Evolutionary conservation across 2,113 vertebrate species (phyloP), one percentile per base, ranked within the genome.

Genomic region (Coracopsis vasa): DNA sequence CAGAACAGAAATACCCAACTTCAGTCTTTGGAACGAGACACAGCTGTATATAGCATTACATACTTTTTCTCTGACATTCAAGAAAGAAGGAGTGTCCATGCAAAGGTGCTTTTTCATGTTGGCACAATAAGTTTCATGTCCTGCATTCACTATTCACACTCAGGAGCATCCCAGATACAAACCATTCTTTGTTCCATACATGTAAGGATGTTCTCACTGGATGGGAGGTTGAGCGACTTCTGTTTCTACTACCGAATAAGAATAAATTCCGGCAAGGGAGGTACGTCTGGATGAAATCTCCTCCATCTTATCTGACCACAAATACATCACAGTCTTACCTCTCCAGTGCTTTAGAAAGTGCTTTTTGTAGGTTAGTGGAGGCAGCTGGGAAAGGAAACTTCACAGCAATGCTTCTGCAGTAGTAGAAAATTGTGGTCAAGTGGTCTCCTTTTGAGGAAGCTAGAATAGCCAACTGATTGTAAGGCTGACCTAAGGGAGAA

Each of bases 351-450:
- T 99, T 99, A 97, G 99, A 99, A 98, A 99, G 99, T 79, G 99
- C 99, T 98, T 99, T 99, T 97, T 99, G 99, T 96, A 99, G 98
- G 97, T 99, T 99, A 93, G 99, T 99, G 97, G 99, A 99, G 88
- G 99, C 99, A 87, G 99, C 99, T 95, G 99, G 99, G 98, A 99
- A 99, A 83, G 99, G 99, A 96, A 99, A 99, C 97, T 99, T 99
- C 97, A 99, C 99, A 75, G 99, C 99, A 77, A 99, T 99, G 98
- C 99, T 99, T 98, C 99, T 99, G 98, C 99, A 99, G 98, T 99
- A 99, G 98, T 99, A 99, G 98, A 99, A 99, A 98, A 99, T 99
- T 90, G 99, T 99, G 97, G 99, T 99, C 97, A 99, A 98, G 97
- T 99, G 99, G 96, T 99, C 99, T 98, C 99, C 99, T 98, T 99